Evolutionary conservation across 1,140 invertebrate genomes (phyloP), one percentile per base, ranked within the genome.

Genomic region (Drosophila nigrodunni): DNA sequence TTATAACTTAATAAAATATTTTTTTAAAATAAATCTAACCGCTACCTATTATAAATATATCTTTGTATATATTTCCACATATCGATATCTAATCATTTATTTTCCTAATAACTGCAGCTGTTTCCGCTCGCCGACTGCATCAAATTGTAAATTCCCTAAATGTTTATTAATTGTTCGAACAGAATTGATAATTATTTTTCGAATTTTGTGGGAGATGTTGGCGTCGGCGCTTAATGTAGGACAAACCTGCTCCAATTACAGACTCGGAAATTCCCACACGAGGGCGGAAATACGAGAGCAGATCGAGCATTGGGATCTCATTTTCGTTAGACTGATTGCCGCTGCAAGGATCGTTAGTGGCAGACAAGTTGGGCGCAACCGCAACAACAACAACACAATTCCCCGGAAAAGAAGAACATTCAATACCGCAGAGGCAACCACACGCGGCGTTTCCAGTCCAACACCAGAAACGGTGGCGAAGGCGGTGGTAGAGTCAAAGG

Each of bases 361-460:
- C 82, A 91, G 90, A 91, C 90, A 91, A 91, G 90, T 91, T 91
- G 90, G 90, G 90, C 90, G 90, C 90, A 91, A 82, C 90, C 90
- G 90, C 83, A 91, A 86, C 77, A 87, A 87, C 74, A 81, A 89
- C 77, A 87, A 87, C 74, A 81, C 85, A 80, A 81, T 89, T 89
- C 59, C 75, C 77, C 55, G 69, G 85, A 89, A 83, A 78, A 46
- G 9, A 41, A 18, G 34, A 21, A 21, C 30, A 77, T 80, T 58
- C 43, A 65, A 65, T 30, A 60, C 41, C 39, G 18, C 52, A 41
- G 70, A 61, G 58, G 49, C 74, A 78, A 85, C 82, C 88, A 85
- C 88, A 91, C 83, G 78, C 88, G 78, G 80, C 69, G 88, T 83
- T 77, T 80, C 15, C 30, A 44, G 50, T 21, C 62, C 49, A 54